Conservation (phyloP, 2,797 vertebrate genomes). For the Heliangelus exortis region DNA sequence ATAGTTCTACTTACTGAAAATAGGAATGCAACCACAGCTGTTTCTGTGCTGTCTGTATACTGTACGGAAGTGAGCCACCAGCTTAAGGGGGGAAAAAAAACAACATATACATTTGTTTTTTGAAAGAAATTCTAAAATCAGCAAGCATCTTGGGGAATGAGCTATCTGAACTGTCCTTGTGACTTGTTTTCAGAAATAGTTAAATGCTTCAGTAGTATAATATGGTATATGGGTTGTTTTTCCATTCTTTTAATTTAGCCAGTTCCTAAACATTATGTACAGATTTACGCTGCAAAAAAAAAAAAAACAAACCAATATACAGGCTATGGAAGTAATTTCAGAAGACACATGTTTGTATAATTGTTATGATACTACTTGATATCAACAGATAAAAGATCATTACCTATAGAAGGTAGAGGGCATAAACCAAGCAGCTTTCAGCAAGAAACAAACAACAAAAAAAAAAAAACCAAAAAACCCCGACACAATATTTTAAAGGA, state of each 20-base stretch:
- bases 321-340: background rate
- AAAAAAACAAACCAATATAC: background rate
- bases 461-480: no score
- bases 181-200: background rate
- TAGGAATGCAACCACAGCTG: conserved; percentile 94
- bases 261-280: background rate
- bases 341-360: background rate
- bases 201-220: background rate
- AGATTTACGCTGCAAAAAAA: background rate
- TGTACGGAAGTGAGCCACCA: conserved; percentile 95
- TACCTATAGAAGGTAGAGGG: background rate
- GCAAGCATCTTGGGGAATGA: background rate
- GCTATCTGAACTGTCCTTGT: background rate
- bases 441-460: background rate
- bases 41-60: conserved; percentile 95
- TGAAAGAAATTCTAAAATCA: conserved; percentile 2
- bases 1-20: conserved; percentile 89
- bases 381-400: background rate
- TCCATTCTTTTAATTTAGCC: background rate
- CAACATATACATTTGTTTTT: background rate
- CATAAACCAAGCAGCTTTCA: background rate
- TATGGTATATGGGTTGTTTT: background rate
- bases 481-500: background rate
- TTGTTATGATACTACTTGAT: background rate
- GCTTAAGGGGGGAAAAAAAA: conserved; percentile 77